phyloP scores from a whole-genome alignment of 2,797 vertebrate genomes.

The Peromyscus nudipes region DNA sequence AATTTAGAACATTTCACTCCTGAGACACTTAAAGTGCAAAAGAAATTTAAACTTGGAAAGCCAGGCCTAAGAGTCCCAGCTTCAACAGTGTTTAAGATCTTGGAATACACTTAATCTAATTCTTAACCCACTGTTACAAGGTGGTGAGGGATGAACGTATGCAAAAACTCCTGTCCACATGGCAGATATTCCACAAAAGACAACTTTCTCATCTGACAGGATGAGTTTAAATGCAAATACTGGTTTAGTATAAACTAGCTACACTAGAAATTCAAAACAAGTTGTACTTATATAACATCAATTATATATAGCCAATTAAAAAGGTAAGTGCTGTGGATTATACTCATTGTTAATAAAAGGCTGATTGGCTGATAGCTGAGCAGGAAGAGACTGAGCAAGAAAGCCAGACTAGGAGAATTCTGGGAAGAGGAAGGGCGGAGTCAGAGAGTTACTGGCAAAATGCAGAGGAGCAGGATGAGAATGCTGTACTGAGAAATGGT shows the following conservation, averaged over 20 bases:
- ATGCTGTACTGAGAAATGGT: too few species aligned
- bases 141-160: not conserved
- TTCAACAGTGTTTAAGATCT: not conserved
- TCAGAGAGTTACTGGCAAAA: too few species aligned
- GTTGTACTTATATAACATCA: not conserved
- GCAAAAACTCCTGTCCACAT: not conserved
- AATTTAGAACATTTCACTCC: not conserved
- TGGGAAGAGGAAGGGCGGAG: too few species aligned
- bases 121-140: not conserved
- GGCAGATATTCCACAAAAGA: not conserved
- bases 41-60: slow-evolving; percentile 25
- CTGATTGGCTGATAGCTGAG: too few species aligned
- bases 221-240: slow-evolving; percentile 31
- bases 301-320: slow-evolving; percentile 34
- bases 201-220: not conserved
- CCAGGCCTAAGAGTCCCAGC: not conserved
- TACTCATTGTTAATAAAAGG: too few species aligned
- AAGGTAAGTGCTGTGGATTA: not conserved
- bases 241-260: not conserved
- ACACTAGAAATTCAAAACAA: not conserved
- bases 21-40: not conserved
- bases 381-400: too few species aligned
- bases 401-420: too few species aligned
- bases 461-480: too few species aligned
- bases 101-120: not conserved